These are phyloP conservation scores for Physeter macrocephalus DNA, from an alignment of 2,113 vertebrate genomes.

Conservation along the genomic window DNA sequence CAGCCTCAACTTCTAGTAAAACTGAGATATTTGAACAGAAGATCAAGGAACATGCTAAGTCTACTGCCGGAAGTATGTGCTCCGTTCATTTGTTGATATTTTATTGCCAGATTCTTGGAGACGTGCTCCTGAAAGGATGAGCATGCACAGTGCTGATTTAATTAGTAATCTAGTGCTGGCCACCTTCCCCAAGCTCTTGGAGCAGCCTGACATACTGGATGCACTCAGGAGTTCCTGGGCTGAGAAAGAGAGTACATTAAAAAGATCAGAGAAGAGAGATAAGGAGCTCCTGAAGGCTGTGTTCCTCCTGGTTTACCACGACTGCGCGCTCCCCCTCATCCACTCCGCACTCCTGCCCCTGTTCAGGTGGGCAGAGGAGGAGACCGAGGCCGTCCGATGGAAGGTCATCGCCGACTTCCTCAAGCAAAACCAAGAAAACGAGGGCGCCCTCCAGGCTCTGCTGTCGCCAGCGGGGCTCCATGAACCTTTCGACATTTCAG, in stretches of 20 bases:
- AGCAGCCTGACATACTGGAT: constrained; percentile 93
- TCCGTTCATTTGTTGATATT: too few species aligned
- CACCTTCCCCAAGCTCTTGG: constrained; percentile 89
- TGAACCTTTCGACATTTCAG: constrained; percentile 87
- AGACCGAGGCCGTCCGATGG: constrained; percentile 85
- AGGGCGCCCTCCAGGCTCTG: constrained; percentile 70
- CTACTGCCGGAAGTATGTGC: too few species aligned
- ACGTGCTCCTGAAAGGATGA: constrained; percentile 46
- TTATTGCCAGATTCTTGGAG: too few species aligned
- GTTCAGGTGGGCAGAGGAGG: constrained; percentile 87
- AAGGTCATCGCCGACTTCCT: constrained; percentile 81
- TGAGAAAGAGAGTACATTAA: constrained; percentile 85
- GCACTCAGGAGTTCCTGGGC: constrained; percentile 91
- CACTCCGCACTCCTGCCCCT: constrained; percentile 80
- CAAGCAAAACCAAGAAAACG: constrained; percentile 69
- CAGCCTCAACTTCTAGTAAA: too few species aligned
- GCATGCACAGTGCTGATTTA: constrained; percentile 75
- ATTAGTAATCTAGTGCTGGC: constrained; percentile 89
- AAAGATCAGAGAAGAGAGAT: constrained; percentile 90
- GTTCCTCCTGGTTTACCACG: constrained; percentile 88
- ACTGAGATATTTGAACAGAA: too few species aligned
- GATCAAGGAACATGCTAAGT: too few species aligned
- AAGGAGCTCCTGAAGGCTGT: constrained; percentile 82
- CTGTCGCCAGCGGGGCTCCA: constrained; percentile 81
- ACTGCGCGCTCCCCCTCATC: constrained; percentile 86